Evolutionary conservation across 2,797 vertebrate genomes (phyloP).

Genomic region (Rhinoraja longicauda): DNA sequence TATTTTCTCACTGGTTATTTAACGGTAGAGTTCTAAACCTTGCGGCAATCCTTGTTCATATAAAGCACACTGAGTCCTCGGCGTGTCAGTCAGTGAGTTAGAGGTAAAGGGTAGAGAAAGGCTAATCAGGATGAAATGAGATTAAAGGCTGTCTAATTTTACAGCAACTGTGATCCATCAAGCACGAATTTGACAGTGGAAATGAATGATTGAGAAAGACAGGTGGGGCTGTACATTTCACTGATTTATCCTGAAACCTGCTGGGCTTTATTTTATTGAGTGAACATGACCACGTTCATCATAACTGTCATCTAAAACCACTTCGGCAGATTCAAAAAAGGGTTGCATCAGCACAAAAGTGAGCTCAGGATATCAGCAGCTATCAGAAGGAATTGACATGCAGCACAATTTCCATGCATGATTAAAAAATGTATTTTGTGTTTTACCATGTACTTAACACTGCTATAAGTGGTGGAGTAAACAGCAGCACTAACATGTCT

Average conservation of each 20-base stretch:
- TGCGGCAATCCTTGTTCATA: constrained; percentile 50
- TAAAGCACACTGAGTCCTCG: constrained; percentile 69
- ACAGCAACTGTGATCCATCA: constrained; percentile 99
- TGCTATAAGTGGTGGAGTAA: constrained; percentile 18
- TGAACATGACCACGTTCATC: constrained; percentile 89
- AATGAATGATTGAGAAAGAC: constrained; percentile 99
- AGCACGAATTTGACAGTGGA: constrained; percentile 95
- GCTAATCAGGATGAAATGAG: constrained; percentile 98
- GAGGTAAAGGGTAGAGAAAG: constrained; percentile 97
- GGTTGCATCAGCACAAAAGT: constrained; percentile 65
- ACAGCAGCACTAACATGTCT: background rate
- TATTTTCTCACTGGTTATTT: constrained; percentile 45
- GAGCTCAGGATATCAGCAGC: constrained; percentile 7
- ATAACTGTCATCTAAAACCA: constrained; percentile 96
- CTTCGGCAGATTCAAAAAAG: constrained; percentile 87
- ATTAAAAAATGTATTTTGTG: constrained; percentile 65
- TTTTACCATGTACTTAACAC: constrained; percentile 40
- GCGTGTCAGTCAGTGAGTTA: constrained; percentile 88
- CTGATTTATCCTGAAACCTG: constrained; percentile 91
- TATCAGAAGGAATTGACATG: constrained; percentile 58
- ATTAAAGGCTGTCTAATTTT: constrained; percentile 99
- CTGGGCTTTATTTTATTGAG: constrained; percentile 80
- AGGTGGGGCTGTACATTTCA: constrained; percentile 99
- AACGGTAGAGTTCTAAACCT: constrained; percentile 55
- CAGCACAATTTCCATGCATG: constrained; percentile 51